Evolutionary conservation across 2,113 vertebrate genomes (phyloP).

Genomic region (Hemiprocne comata): DNA sequence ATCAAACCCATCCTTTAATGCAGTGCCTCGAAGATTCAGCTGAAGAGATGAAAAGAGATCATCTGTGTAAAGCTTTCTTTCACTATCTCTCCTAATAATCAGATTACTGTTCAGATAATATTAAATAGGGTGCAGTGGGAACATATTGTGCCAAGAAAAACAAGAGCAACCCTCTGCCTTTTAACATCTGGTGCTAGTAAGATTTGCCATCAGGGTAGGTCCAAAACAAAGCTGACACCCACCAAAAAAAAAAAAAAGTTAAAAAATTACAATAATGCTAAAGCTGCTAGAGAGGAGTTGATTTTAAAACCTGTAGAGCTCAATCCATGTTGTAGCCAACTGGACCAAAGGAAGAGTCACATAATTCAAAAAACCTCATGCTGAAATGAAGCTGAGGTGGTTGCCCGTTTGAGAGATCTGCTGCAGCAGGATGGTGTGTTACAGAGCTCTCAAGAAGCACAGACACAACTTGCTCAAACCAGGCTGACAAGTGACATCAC

Average conservation of each 20-base stretch:
- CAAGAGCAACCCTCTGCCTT: slow-evolving; percentile 45
- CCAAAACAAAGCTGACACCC: slow-evolving; percentile 41
- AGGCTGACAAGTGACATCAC: background rate
- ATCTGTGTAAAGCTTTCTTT: slow-evolving; percentile 51
- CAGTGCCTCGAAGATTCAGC: slow-evolving; percentile 47
- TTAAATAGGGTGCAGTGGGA: slow-evolving; percentile 53
- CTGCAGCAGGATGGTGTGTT: background rate
- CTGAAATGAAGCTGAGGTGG: accelerated
- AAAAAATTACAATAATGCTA: background rate
- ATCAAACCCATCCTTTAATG: slow-evolving; percentile 44
- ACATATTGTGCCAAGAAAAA: slow-evolving; percentile 52
- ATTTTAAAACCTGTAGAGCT: slow-evolving; percentile 3
- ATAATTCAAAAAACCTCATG: background rate
- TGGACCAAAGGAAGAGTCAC: background rate
- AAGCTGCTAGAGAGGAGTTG: background rate
- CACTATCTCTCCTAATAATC: slow-evolving; percentile 52
- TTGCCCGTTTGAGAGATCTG: background rate
- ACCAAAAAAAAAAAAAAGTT: background rate
- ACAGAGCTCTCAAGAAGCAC: background rate
- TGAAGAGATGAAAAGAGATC: slow-evolving; percentile 61
- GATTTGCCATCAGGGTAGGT: slow-evolving; percentile 10
- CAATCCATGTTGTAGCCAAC: background rate
- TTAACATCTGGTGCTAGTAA: slow-evolving; percentile 49
- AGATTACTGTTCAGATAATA: slow-evolving; percentile 63
- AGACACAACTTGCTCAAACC: background rate